phyloP scores from a whole-genome alignment of 1,140 invertebrate genomes.

The Heterodera schachtii region DNA sequence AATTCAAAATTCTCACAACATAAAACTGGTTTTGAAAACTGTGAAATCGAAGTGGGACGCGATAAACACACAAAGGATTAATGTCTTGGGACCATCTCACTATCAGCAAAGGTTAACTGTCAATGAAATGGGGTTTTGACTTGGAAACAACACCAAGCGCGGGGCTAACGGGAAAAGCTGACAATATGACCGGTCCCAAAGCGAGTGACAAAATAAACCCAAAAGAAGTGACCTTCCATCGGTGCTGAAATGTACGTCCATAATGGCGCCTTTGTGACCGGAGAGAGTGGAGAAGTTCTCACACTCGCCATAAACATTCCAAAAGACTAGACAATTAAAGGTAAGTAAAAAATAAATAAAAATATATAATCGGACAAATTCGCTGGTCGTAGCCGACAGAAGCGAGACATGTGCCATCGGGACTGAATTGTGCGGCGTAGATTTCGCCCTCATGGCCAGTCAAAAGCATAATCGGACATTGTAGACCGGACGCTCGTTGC shows the following conservation, averaged over 20 bases:
- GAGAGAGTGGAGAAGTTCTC: constrained; percentile 88
- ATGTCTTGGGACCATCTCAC: no score
- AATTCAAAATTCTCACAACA: no score
- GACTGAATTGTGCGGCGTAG: constrained; percentile 89
- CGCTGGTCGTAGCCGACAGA: constrained; percentile 94
- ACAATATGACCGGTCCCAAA: neutral
- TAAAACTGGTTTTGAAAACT: no score
- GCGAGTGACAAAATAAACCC: no score
- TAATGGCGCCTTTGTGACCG: constrained; percentile 92
- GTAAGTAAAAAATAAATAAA: constrained; percentile 17
- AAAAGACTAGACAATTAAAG: constrained; percentile 76
- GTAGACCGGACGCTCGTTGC: constrained; percentile 45
- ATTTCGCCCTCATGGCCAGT: constrained; percentile 96
- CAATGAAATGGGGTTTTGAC: no score
- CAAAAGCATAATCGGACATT: constrained; percentile 92
- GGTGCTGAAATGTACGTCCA: constrained; percentile 92
- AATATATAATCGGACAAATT: constrained; percentile 78
- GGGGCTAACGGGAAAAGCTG: neutral
- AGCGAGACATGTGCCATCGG: constrained; percentile 88
- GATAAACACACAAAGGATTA: no score
- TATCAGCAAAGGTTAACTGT: no score
- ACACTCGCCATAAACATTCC: constrained; percentile 97
- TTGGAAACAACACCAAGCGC: no score
- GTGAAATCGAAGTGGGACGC: constrained; percentile 29
- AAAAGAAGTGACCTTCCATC: constrained; percentile 74